phyloP scores from a whole-genome alignment of 2,888 invertebrate species.

The Timandra comae region DNA sequence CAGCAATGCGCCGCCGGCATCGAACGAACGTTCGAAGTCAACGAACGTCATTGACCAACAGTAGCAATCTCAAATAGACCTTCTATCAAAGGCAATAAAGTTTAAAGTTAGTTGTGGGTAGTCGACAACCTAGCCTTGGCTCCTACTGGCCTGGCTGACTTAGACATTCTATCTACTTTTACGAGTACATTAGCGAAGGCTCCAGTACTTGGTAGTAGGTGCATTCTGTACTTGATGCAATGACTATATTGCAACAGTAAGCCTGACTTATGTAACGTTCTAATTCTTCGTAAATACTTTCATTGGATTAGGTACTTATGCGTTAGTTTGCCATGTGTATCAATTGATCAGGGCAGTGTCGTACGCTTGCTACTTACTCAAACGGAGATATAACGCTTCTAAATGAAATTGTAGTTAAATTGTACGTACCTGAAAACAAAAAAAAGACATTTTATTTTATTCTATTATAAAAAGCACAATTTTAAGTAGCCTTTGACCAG shows the following conservation, averaged over 20 bases:
- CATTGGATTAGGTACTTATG: conserved; percentile 36
- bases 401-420: no score
- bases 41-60: conserved; percentile 71
- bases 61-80: conserved; percentile 31
- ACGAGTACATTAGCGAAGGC: conserved; percentile 71
- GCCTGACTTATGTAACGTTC: conserved; percentile 45
- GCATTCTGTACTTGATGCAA: conserved; percentile 47
- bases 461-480: no score
- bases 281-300: conserved; percentile 48
- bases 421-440: no score
- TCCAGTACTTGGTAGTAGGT: conserved; percentile 37
- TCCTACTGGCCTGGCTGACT: conserved; percentile 75
- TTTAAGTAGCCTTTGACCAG: no score
- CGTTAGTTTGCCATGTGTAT: neutral
- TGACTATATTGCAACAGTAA: conserved; percentile 40
- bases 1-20: conserved; percentile 66
- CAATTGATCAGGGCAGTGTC: no score
- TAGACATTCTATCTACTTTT: conserved; percentile 78
- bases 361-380: no score
- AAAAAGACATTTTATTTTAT: no score
- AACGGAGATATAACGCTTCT: no score
- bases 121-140: conserved; percentile 70
- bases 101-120: conserved; percentile 30
- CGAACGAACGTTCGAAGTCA: conserved; percentile 71
- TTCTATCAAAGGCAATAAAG: conserved; percentile 30